Percentiles rank a stretch among this genome's conserved stretches.
Evolutionary conservation across 2,888 invertebrate species (phyloP).

Genomic region (Charanyca ferruginea): DNA sequence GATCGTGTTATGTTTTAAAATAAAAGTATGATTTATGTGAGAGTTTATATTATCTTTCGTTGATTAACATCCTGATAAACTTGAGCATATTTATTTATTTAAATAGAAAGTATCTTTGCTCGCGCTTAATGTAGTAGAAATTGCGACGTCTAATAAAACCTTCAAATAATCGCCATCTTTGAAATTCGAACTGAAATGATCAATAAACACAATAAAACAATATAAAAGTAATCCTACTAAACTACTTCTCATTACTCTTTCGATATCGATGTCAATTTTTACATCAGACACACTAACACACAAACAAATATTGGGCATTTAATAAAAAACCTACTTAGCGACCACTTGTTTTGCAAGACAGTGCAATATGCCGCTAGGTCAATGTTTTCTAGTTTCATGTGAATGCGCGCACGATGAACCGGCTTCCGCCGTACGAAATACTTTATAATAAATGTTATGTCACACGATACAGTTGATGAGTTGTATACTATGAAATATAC

Average conservation of each 20-base stretch:
- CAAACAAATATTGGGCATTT: slow-evolving; percentile 32
- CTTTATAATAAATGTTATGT: slow-evolving; percentile 67
- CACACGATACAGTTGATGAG: slow-evolving; percentile 69
- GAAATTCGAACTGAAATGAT: neutral
- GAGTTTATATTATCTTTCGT: slow-evolving; percentile 48
- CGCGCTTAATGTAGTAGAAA: neutral
- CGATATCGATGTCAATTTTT: slow-evolving; percentile 45
- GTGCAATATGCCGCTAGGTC: slow-evolving; percentile 54
- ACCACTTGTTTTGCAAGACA: slow-evolving; percentile 45
- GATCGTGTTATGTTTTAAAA: slow-evolving; percentile 32
- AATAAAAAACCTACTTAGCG: slow-evolving; percentile 27
- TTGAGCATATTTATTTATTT: slow-evolving; percentile 36
- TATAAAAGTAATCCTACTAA: slow-evolving; percentile 34
- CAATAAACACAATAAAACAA: neutral
- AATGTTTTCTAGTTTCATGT: slow-evolving; percentile 66
- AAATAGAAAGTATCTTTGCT: slow-evolving; percentile 38
- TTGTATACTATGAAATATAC: slow-evolving; percentile 34
- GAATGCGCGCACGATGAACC: slow-evolving; percentile 76
- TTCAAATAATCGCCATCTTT: neutral
- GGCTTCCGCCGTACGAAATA: slow-evolving; percentile 74
- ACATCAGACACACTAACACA: slow-evolving; percentile 51
- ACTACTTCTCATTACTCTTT: slow-evolving; percentile 36
- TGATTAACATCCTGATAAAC: slow-evolving; percentile 55
- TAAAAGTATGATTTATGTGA: slow-evolving; percentile 43
- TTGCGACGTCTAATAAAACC: neutral